Percentiles rank a stretch among this genome's conserved stretches.
These are phyloP conservation scores for Valencia hispanica DNA, from an alignment of 2,797 vertebrate genomes.

Conservation along the genomic window DNA sequence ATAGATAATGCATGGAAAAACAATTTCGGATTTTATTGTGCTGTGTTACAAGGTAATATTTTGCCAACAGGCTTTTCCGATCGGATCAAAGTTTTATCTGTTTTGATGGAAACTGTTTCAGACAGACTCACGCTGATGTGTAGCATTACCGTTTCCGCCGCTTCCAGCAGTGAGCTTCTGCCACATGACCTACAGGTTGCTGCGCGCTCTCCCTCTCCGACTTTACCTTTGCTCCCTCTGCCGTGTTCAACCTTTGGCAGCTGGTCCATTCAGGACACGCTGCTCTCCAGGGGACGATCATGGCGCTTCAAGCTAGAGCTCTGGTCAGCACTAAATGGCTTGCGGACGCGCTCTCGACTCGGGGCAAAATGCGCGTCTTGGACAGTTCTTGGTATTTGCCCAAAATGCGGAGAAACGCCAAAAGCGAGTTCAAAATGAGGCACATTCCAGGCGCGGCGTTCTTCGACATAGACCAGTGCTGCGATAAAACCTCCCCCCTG, in stretches of 20 bases:
- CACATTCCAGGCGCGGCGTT: constrained; percentile 89
- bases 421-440: constrained; percentile 82
- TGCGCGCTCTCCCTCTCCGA: not conserved
- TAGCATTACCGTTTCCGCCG: not conserved
- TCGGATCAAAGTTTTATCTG: not conserved
- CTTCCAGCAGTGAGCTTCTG: not conserved
- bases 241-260: constrained; percentile 19
- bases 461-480: constrained; percentile 90
- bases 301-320: constrained; percentile 80
- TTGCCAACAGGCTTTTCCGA: not conserved
- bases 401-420: constrained; percentile 80
- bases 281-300: constrained; percentile 43
- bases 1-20: not conserved
- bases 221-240: not conserved
- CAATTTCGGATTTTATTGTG: not conserved
- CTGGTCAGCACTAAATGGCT: constrained; percentile 87
- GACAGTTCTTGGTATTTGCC: constrained; percentile 92
- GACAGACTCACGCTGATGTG: no score
- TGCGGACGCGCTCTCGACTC: constrained; percentile 70
- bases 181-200: not conserved
- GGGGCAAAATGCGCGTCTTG: constrained; percentile 77
- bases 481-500: constrained; percentile 83
- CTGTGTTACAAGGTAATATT: not conserved
- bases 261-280: not conserved
- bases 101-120: not conserved